Evolutionary conservation across 2,113 vertebrate genomes (phyloP), one percentile per base, ranked within the genome.

Genomic region (Castor canadensis): DNA sequence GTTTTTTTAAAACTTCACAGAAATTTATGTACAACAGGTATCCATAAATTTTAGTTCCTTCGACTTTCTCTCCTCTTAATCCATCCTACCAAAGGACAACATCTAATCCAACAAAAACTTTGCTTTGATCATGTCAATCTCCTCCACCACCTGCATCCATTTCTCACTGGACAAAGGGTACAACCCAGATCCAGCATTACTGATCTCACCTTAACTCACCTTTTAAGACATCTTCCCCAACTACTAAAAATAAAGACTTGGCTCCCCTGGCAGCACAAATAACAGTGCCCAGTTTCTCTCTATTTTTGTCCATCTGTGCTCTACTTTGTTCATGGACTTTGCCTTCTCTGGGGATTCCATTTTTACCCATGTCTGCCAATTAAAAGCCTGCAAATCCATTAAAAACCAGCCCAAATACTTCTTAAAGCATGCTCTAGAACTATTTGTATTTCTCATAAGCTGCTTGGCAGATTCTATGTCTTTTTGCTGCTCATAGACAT

Each of bases 11-110:
- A 58, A 60, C 28, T 49, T 75, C 40, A 20, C 58, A 91, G 79
- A 62, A 26, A 26, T 75, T 71, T 22, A 7, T 30, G 60, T 38
- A 26, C 30, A 84, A 43, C 58, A 76, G 62, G 7, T 75, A 28
- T 12, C 12, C 47, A 77, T 73, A 62, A 12, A 73, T 90, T 71
- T 92, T 45, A 43, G 8, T 52, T 67, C 16, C 38, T 69, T 71
- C 93, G 71, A 12, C 40, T 60, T 60, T 90, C 49, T 96, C 54
- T 95, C 56, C 28, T 84, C 81, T 60, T 58, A 94, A 64, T 76
- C 8, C 40, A 72, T 73, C 20, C 40, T 80, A 13, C 43, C 91
- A 58, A 64, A 16, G 54, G 66, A 54, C 73, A 60, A 60, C 45
- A 79, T 35, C 54, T 47, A 94, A 69, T 47, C 69, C 62, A 93